These are phyloP conservation scores for Anabacerthia variegaticeps DNA, from an alignment of 2,797 vertebrate species.

Conservation along the genomic window DNA sequence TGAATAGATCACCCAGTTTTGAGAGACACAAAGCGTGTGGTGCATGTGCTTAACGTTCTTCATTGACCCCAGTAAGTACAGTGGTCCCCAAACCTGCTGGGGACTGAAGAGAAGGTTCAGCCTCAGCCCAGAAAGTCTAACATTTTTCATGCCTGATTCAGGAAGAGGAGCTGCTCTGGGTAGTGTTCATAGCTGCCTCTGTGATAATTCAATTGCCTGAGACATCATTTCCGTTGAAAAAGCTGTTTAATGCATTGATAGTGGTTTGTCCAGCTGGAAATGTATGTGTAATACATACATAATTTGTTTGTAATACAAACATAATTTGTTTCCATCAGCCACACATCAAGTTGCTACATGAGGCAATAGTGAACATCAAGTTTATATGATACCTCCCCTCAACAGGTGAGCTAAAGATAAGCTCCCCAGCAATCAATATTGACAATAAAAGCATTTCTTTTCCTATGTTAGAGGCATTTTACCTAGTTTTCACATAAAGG, in stretches of 20 bases:
- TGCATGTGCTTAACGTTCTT: neutral
- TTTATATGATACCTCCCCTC: neutral
- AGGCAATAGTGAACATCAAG: neutral
- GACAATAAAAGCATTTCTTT: neutral
- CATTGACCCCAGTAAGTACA: neutral
- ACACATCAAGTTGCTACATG: neutral
- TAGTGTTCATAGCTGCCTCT: neutral
- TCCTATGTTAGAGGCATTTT: neutral
- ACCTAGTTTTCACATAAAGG: neutral
- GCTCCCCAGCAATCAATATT: neutral
- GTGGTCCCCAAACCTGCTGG: neutral
- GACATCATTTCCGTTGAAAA: neutral
- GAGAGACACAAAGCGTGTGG: neutral
- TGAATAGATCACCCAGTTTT: accelerated
- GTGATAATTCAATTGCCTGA: neutral
- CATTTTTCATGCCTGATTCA: neutral
- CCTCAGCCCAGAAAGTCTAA: neutral
- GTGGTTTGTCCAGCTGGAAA: neutral
- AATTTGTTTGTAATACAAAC: too few species aligned
- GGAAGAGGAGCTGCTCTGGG: neutral
- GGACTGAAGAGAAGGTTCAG: neutral
- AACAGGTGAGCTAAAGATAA: neutral
- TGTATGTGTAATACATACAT: neutral
- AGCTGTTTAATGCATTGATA: neutral
- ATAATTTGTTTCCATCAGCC: neutral